Evolutionary conservation across 2,797 vertebrate species (phyloP), one percentile per base, ranked within the genome.

Genomic region (Xyrichtys novacula): DNA sequence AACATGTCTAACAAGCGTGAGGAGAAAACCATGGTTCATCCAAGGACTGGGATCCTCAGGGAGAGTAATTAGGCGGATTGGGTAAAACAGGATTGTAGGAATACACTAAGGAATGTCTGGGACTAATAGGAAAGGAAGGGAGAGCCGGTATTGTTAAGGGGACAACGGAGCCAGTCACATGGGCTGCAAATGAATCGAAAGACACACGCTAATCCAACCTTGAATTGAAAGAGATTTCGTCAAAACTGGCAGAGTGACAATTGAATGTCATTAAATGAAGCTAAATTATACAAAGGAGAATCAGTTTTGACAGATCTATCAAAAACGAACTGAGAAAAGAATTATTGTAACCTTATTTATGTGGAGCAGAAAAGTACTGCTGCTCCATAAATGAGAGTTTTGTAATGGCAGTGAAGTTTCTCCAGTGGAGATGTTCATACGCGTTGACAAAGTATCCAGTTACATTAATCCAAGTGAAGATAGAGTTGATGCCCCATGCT

Each of bases 371-470:
- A 66, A 74, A 79, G 63, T 67, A 47, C 28, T 52, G 43, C 67
- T 44, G 56, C 69, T 85, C 78, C 47, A 53, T 74, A 58, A 88
- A 86, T 87, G 81, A 65, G 49, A 26, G 19, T 85, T 89, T 71
- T 43, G 61, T 80, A 89, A 89, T 58, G 70, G 47, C 44, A 50
- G 28, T 34, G 25, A 83, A 66, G 81, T 85, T 83, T 75, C 42
- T 74, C 68, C 65, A 70, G 60, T 46, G 34, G 83, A 82, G 88
- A 92, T 61, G 74, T 74, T 93, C 89, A 93, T 91, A 83, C 65
- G 68, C 85, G 83, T 85, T 85, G 92, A 92, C 92, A 91, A 91
- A 91, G 76, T 83, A 88, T 92, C 91, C 64, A n/a, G 73, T 85
- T 79, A 53, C 76, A 91, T 93, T 92, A 92, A 81, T 88, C 73